Base-by-base conservation (phyloP, 2,888 invertebrate genomes). In the Melinopterus prodromus region DNA sequence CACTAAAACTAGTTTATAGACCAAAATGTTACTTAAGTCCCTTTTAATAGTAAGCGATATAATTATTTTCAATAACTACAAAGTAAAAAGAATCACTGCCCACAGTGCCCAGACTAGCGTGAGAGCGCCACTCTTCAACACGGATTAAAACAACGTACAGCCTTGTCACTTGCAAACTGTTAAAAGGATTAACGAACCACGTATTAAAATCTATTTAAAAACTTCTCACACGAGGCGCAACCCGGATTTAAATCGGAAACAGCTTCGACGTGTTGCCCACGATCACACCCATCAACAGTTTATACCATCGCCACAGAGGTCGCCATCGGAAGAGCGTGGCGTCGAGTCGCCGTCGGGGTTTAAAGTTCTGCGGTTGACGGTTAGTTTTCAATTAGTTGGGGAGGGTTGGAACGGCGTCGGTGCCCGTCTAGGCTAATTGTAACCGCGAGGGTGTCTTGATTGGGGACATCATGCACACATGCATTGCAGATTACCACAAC, bases 341-440 rank as follows among this genome's bases (percentile, higher is more conserved):
- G 26, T 1, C 71, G 71, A 4, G 7, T 71, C 16, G 71, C 0
- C 74, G 81, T 74, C 36, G 37, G 74, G 84, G 79, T 85, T 86
- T 85, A 86, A 86, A 86, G 82, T 85, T 83, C 87, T 87, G 87
- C 79, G 77, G 84, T 78, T 87, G 87, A 87, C 87, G 84, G 74
- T 84, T 86, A 85, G 86, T 86, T 87, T 86, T 85, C 85, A 85
- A 85, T 85, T 86, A 86, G 84, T 7, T 84, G 84, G 81, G 82
- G 80, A 82, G 82, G 81, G 81, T 82, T 77, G 80, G 77, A 80
- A 82, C 81, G 77, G 81, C 78, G 77, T 26, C 36, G 71, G 12
- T 37, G 74, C 36, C 35, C 74, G 26, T 36, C 36, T 74, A 35
- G 36, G 74, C 74, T 74, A 74, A 80, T 80, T 80, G 80, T 80